phyloP scores from a whole-genome alignment of 2,888 invertebrate genomes.

The Lepeophtheirus nordmannii region DNA sequence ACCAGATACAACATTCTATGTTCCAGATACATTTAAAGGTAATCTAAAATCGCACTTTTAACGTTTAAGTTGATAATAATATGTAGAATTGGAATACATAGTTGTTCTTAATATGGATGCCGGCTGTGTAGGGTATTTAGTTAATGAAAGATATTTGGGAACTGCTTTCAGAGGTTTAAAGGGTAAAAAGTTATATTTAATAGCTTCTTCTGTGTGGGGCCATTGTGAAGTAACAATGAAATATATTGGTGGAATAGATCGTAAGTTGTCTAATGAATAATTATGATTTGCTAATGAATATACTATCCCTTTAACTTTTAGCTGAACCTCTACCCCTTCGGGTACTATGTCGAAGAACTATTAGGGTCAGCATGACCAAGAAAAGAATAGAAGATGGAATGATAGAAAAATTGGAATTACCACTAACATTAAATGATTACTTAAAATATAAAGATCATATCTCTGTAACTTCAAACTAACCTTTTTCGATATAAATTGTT shows the following conservation, averaged over 20 bases:
- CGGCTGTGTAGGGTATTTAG: slow-evolving; percentile 93
- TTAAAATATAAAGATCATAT: slow-evolving; percentile 35
- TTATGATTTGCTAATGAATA: background rate
- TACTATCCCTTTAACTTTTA: slow-evolving; percentile 43
- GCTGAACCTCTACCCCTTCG: slow-evolving; percentile 94
- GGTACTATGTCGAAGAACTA: slow-evolving; percentile 92
- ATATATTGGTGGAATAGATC: slow-evolving; percentile 94
- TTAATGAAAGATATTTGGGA: slow-evolving; percentile 89
- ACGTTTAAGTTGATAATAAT: background rate
- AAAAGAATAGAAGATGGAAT: slow-evolving; percentile 60
- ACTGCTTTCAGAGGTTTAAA: slow-evolving; percentile 93
- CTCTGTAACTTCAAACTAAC: background rate
- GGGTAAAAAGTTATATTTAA: slow-evolving; percentile 91
- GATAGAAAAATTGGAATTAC: slow-evolving; percentile 60
- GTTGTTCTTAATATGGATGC: slow-evolving; percentile 99
- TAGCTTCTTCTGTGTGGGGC: slow-evolving; percentile 98
- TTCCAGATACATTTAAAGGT: slow-evolving; percentile 24
- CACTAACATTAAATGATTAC: slow-evolving; percentile 81
- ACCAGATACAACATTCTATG: slow-evolving; percentile 75
- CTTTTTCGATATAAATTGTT: too few species aligned
- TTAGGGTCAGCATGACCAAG: slow-evolving; percentile 85
- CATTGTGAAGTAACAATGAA: slow-evolving; percentile 99
- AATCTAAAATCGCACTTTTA: background rate
- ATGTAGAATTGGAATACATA: slow-evolving; percentile 30
- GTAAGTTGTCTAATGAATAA: slow-evolving; percentile 43